Base-by-base conservation (phyloP, 2,113 vertebrate genomes). In the Neolamprologus kungweensis region DNA sequence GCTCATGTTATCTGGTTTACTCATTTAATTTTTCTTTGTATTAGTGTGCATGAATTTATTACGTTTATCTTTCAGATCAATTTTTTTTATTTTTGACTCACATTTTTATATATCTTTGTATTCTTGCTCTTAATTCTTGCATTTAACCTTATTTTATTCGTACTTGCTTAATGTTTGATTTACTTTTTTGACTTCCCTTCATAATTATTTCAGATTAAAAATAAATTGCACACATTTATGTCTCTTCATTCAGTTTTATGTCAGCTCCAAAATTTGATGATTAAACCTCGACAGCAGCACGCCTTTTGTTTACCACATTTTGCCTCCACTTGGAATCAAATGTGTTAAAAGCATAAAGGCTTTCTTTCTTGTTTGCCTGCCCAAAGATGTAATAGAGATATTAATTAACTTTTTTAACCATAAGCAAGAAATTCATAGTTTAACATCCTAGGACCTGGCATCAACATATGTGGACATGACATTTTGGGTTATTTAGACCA, bases 231-330 rank as follows among this genome's bases (percentile, higher is more conserved):
- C 6, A 14, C 21, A 42, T 23, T 40, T 40, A 23, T 42, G 0
- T 73, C 33, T 0, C 17, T n/a, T 68, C 19, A 21, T 21, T 37
- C 19, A 65, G 10, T 0, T 65, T 65, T 13, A 65, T 65, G 10
- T 68, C 12, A 37, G 19, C 19, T 14, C 0, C 0, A 68, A 21
- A 68, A 8, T 8, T 0, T 68, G 63, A 68, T 1, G 63, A 37
- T 37, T 21, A 5, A 40, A 21, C 60, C 60, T 37, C 2, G 0
- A 37, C 3, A 65, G 60, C 33, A 65, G 19, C 4, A 0, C 0
- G 0, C 12, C n/a, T n/a, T 13, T 65, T 65, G 33, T 7, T 35
- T 37, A n/a, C 0, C 33, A 1, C 0, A 0, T 71, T 71, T 71
- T 71, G 3, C 12, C 0, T 42, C 0, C n/a, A 42, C 65, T 6